A percentile compares a stretch with the other conserved stretches of the same genome.
These are phyloP conservation scores for Oopsacas minuta DNA, from an alignment of 37 sponge, comb jelly and placozoan species.

Conservation along the genomic window DNA sequence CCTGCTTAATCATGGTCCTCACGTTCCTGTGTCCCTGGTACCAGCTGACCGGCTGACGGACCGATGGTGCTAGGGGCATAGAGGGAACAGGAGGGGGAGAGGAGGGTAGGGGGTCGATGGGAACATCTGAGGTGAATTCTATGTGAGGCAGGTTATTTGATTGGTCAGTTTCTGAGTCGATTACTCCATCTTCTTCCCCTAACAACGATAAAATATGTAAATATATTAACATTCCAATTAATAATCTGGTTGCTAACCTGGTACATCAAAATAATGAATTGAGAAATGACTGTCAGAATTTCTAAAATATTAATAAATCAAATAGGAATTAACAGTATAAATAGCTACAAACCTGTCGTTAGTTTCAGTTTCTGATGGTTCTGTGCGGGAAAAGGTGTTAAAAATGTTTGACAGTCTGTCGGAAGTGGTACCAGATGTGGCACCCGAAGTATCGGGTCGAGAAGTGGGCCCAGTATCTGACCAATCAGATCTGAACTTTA, in stretches of 20 bases:
- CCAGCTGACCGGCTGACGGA: neutral
- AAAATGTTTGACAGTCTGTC: neutral
- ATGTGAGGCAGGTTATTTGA: neutral
- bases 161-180: neutral
- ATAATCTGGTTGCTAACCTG: neutral
- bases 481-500: slow-evolving; percentile 77
- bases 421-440: neutral
- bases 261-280: neutral
- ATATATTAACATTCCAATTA: neutral
- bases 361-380: neutral
- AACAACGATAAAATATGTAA: neutral
- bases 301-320: no score
- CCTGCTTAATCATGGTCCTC: slow-evolving; percentile 84
- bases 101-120: neutral
- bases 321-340: no score
- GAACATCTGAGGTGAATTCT: neutral
- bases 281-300: neutral
- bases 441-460: slow-evolving; percentile 33
- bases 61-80: neutral
- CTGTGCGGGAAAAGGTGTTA: neutral
- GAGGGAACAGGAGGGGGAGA: neutral
- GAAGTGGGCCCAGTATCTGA: slow-evolving; percentile 81
- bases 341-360: neutral
- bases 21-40: slow-evolving; percentile 76
- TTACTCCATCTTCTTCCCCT: neutral